Evolutionary conservation across 2,888 invertebrate species (phyloP).

Genomic region (Hybos culiciformis): DNA sequence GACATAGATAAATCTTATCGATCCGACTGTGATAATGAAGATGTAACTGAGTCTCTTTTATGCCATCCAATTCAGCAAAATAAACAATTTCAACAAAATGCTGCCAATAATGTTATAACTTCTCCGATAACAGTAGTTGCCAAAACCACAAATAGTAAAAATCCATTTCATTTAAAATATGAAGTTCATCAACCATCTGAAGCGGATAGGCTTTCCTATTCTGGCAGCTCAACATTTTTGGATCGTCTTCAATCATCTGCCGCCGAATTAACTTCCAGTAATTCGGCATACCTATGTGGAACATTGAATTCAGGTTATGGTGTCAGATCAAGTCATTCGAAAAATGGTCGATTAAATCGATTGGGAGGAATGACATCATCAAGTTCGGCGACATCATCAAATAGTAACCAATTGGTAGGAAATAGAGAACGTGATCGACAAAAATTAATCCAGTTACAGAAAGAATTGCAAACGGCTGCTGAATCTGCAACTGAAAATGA

Average conservation of each 20-base stretch:
- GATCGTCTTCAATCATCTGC: conserved; percentile 22
- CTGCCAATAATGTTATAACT: conserved; percentile 19
- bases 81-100: conserved; percentile 18
- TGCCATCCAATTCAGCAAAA: conserved; percentile 20
- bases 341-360: conserved; percentile 23
- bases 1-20: conserved; percentile 60
- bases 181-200: conserved; percentile 20
- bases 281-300: background rate
- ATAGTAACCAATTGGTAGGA: conserved; percentile 20
- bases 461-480: conserved; percentile 19
- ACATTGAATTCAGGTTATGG: conserved; percentile 12
- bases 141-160: conserved; percentile 25
- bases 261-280: conserved; percentile 1
- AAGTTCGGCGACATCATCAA: conserved; percentile 40
- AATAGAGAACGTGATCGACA: conserved; percentile 24
- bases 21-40: conserved; percentile 56
- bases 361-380: conserved; percentile 43
- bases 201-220: conserved; percentile 22
- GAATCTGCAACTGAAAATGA: conserved; percentile 10
- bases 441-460: conserved; percentile 22
- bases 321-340: conserved; percentile 29
- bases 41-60: conserved; percentile 35
- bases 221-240: conserved; percentile 22
- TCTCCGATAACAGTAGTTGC: conserved; percentile 10
- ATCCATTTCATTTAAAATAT: conserved; percentile 31